phyloP scores from a whole-genome alignment of 1,140 invertebrate genomes.

The Drosophila varians region DNA sequence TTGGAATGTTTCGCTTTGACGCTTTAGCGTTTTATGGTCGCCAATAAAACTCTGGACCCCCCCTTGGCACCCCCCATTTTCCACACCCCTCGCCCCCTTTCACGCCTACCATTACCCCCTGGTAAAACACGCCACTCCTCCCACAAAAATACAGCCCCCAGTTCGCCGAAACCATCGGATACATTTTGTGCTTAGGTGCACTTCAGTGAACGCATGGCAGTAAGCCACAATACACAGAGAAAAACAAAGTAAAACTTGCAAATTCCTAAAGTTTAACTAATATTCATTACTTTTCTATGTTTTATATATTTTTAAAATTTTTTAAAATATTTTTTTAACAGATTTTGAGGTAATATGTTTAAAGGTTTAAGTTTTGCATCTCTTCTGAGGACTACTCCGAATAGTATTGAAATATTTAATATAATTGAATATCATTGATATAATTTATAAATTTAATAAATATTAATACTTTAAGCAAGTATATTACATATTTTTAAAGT shows the following conservation, averaged over 20 bases:
- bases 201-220: conserved; percentile 56
- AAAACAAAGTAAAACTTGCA: not conserved
- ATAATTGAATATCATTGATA: too few relatives aligned
- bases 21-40: conserved; percentile 68
- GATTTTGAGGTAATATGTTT: too few relatives aligned
- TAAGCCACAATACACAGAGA: not conserved
- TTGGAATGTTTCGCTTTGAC: conserved; percentile 68
- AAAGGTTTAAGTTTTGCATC: too few relatives aligned
- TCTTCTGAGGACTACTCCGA: too few relatives aligned
- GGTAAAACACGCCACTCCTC: too few relatives aligned
- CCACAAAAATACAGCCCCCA: not conserved
- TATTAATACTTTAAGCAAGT: too few relatives aligned
- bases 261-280: not conserved
- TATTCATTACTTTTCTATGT: too few relatives aligned
- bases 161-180: not conserved
- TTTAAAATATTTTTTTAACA: too few relatives aligned
- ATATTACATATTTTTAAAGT: too few relatives aligned
- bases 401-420: too few relatives aligned
- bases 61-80: not conserved
- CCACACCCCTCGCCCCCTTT: not conserved
- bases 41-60: conserved; percentile 52
- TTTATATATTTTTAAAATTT: not conserved
- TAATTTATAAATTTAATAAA: too few relatives aligned
- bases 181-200: conserved; percentile 66
- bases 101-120: not conserved